Percentiles rank a stretch among this genome's conserved stretches.
These are phyloP conservation scores for Muscicapa striata DNA, from an alignment of 2,797 vertebrate species.

Conservation along the genomic window DNA sequence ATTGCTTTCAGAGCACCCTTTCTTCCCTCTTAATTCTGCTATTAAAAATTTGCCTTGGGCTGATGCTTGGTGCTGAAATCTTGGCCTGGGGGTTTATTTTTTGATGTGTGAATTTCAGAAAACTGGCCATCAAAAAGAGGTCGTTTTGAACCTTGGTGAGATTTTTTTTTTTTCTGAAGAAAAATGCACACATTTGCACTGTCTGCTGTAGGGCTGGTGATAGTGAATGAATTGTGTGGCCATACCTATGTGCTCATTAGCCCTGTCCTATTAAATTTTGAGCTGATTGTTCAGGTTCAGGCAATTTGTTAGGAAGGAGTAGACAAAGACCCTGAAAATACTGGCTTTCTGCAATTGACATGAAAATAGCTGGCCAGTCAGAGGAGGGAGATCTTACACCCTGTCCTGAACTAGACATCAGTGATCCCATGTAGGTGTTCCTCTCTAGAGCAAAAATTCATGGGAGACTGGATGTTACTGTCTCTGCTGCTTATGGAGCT, in stretches of 20 bases:
- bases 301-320: background rate
- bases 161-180: background rate
- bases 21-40: background rate
- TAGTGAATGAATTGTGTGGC: background rate
- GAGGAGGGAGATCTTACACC: background rate
- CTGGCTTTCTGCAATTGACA: background rate
- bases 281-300: background rate
- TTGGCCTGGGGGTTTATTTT: background rate
- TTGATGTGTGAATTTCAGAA: background rate
- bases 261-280: background rate
- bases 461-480: background rate
- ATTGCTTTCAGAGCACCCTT: background rate
- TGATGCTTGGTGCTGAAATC: background rate
- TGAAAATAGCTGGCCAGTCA: background rate
- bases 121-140: background rate
- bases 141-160: background rate
- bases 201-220: background rate
- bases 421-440: background rate
- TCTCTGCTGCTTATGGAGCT: background rate
- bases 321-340: background rate
- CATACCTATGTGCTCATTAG: accelerated
- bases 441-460: background rate
- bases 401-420: background rate
- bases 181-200: accelerated
- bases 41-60: background rate